Evolutionary conservation across 2,797 vertebrate species (phyloP), one percentile per base, ranked within the genome.

Genomic region (Anguilla pacifica): DNA sequence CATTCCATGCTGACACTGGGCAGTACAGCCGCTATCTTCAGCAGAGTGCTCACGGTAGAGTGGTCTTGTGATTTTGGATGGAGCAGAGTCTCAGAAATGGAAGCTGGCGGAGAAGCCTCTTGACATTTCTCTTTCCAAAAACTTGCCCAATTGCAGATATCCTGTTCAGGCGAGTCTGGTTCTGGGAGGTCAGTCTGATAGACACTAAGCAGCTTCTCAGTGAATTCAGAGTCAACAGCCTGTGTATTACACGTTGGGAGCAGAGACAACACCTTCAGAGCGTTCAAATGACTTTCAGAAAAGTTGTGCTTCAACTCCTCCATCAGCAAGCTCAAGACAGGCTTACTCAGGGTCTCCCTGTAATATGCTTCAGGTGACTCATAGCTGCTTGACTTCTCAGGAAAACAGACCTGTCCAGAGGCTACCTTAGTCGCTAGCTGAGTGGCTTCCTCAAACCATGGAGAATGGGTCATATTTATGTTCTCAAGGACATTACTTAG

Each of bases 401-500:
- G 96, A 91, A 98, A 97, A 79, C 93, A 95, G 31, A 96, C 91
- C 15, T 95, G 95, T 28, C 96, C 95, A 0, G 94, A 95, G 43
- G 97, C 96, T 82, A 99, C 94, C 92, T 97, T 98, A 55, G 94
- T 90, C 3, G 98, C 97, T 74, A 99, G 92, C 92, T 96, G 96
- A 81, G 96, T 97, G 0, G 97, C 98, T 94, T 99, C 98, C 90
- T 99, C 98, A 87, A 99, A 99, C 98, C 99, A 99, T 88, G 96
- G 93, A 13, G 96, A 91, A 85, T 99, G 98, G 90, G 98, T 95
- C 3, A 95, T 93, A 70, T 95, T 96, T 28, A 99, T 96, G 79
- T 99, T 99, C 90, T 97, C 96, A 93, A 98, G 95, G 92, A 97
- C 97, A 90, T 99, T 99, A 0, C 96, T 96, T 2, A 99, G 94